These are phyloP conservation scores for Ganaspis brasiliensis DNA, from an alignment of 2,888 invertebrate species.

Conservation along the genomic window DNA sequence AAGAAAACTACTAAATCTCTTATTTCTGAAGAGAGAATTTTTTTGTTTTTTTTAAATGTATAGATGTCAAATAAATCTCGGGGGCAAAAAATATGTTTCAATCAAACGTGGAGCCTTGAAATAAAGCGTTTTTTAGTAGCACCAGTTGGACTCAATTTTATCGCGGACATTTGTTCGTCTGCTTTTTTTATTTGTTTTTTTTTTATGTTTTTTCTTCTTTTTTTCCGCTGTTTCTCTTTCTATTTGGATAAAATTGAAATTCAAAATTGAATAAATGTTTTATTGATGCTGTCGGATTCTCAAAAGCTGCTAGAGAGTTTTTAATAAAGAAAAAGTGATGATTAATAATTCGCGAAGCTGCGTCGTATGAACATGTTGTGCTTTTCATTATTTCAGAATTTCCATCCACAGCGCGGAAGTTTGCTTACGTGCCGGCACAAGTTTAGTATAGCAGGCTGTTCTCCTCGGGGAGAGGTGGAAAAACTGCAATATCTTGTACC, in stretches of 20 bases:
- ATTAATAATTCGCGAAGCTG: constrained; percentile 16
- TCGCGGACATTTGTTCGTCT: background rate
- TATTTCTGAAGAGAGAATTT: too few relatives aligned
- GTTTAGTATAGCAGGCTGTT: constrained; percentile 12
- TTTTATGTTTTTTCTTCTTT: too few relatives aligned
- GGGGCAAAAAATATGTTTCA: constrained; percentile 3
- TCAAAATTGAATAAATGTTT: constrained; percentile 1
- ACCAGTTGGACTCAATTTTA: constrained; percentile 10
- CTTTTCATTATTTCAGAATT: constrained; percentile 41
- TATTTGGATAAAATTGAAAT: background rate
- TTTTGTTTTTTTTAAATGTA: background rate
- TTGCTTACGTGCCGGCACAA: constrained; percentile 29
- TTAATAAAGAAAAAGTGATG: constrained; percentile 18
- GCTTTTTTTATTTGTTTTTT: background rate
- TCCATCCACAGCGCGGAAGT: constrained; percentile 38
- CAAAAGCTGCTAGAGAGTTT: constrained; percentile 5
- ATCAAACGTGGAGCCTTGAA: background rate
- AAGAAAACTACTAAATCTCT: too few relatives aligned
- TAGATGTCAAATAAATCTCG: constrained; percentile 14
- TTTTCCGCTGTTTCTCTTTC: background rate
- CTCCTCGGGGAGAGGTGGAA: constrained; percentile 1
- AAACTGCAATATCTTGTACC: constrained; percentile 32
- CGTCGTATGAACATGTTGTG: constrained; percentile 37
- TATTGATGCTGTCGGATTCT: background rate
- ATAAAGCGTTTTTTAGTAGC: background rate